phyloP scores from a whole-genome alignment of 1,140 invertebrate species.

The Leptinotarsa lineolata region DNA sequence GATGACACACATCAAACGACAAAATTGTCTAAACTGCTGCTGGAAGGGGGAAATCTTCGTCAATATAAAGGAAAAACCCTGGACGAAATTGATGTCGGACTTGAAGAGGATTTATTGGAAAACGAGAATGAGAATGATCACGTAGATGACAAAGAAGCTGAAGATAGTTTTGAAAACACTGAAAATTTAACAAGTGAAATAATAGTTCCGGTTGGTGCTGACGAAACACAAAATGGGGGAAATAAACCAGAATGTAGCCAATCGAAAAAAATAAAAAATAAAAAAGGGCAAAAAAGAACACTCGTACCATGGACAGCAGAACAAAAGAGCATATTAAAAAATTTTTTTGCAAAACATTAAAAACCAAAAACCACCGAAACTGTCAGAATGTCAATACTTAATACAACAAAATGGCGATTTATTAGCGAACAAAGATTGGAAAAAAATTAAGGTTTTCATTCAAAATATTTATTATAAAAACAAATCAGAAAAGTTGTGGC shows the following conservation, averaged over 20 bases:
- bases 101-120: constrained; percentile 41
- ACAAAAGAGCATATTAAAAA: not conserved
- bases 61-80: constrained; percentile 49
- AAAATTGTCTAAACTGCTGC: constrained; percentile 34
- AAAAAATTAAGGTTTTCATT: constrained; percentile 4
- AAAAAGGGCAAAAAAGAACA: not conserved
- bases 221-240: constrained; percentile 35
- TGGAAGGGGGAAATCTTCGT: constrained; percentile 45
- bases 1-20: constrained; percentile 35
- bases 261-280: constrained; percentile 40
- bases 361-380: constrained; percentile 18
- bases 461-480: not conserved
- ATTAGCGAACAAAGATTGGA: constrained; percentile 27
- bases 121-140: constrained; percentile 4
- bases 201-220: not conserved
- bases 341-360: constrained; percentile 23
- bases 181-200: too few relatives aligned
- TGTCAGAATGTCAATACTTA: constrained; percentile 20
- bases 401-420: not conserved
- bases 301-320: constrained; percentile 1
- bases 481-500: not conserved
- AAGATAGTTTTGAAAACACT: too few relatives aligned
- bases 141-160: constrained; percentile 13
- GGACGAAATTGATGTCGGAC: constrained; percentile 51
- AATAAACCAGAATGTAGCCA: constrained; percentile 50